phyloP scores from a whole-genome alignment of 2,113 vertebrate genomes.

The Antechinus flavipes region DNA sequence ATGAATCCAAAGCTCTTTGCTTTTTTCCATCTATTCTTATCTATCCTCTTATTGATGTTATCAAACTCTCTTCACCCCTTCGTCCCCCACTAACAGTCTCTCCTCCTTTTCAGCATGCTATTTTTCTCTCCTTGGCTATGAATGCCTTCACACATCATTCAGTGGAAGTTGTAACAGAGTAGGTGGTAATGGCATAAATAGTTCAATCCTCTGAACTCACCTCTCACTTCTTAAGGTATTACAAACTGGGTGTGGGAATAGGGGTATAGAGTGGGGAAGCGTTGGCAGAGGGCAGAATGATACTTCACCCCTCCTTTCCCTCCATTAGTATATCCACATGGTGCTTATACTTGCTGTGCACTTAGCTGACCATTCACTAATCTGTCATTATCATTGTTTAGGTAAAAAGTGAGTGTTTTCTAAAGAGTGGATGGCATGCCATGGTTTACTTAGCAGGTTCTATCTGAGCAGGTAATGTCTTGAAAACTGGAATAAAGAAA shows the following conservation, averaged over 20 bases:
- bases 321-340: background rate
- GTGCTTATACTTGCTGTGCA: background rate
- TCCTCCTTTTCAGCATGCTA: background rate
- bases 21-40: background rate
- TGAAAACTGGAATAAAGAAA: conserved; percentile 9
- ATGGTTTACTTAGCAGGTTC: conserved; percentile 2
- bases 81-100: background rate
- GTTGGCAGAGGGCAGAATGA: background rate
- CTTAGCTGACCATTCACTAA: background rate
- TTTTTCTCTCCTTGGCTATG: background rate
- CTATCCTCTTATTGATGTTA: background rate
- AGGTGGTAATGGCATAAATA: background rate
- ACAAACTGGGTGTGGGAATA: background rate
- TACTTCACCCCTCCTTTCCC: background rate
- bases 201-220: background rate
- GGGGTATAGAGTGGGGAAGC: background rate
- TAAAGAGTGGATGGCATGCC: background rate
- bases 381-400: background rate
- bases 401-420: background rate
- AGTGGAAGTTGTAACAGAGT: background rate
- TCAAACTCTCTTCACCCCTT: background rate
- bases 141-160: background rate
- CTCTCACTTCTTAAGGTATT: background rate
- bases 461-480: conserved; percentile 59
- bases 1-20: background rate